These are phyloP conservation scores for Drosophila setosimentum DNA, from an alignment of 2,888 invertebrate genomes.

Conservation along the genomic window DNA sequence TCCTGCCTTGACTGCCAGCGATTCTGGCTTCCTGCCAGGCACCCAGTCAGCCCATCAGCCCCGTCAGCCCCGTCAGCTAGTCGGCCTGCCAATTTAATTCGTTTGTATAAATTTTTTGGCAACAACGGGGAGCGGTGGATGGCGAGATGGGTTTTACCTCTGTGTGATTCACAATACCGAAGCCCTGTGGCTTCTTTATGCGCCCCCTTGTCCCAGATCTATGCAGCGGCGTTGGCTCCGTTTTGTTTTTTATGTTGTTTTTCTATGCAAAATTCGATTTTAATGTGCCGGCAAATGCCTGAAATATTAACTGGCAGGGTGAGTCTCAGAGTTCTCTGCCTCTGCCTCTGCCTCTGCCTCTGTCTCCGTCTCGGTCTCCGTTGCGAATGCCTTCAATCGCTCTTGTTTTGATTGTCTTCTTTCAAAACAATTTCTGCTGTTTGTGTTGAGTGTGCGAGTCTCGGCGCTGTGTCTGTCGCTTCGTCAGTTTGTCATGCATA, in stretches of 20 bases:
- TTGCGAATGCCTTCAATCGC: neutral
- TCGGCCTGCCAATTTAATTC: slow-evolving; percentile 75
- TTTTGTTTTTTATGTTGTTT: slow-evolving; percentile 58
- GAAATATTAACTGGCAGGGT: slow-evolving; percentile 54
- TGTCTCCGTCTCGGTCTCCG: neutral
- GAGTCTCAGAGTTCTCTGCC: no score
- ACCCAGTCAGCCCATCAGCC: neutral
- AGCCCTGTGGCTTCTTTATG: slow-evolving; percentile 66
- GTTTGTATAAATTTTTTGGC: slow-evolving; percentile 73
- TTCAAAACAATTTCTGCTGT: slow-evolving; percentile 41
- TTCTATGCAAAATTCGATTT: slow-evolving; percentile 75
- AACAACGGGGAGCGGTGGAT: neutral
- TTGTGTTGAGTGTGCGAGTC: slow-evolving; percentile 10
- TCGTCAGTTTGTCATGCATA: slow-evolving; percentile 33
- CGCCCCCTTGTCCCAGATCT: neutral
- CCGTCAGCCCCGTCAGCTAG: slow-evolving; percentile 12
- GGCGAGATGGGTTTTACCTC: neutral
- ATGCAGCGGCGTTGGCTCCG: slow-evolving; percentile 10
- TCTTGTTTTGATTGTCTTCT: slow-evolving; percentile 38
- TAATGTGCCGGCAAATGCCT: slow-evolving; percentile 73
- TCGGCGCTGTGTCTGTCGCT: neutral
- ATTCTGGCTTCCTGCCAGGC: slow-evolving; percentile 65
- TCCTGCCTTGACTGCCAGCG: slow-evolving; percentile 19
- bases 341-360: neutral
- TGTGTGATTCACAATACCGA: slow-evolving; percentile 56